Evolutionary conservation across 1,140 invertebrate species (phyloP), one percentile per base, ranked within the genome.

Genomic region (Hormaphis cornu): DNA sequence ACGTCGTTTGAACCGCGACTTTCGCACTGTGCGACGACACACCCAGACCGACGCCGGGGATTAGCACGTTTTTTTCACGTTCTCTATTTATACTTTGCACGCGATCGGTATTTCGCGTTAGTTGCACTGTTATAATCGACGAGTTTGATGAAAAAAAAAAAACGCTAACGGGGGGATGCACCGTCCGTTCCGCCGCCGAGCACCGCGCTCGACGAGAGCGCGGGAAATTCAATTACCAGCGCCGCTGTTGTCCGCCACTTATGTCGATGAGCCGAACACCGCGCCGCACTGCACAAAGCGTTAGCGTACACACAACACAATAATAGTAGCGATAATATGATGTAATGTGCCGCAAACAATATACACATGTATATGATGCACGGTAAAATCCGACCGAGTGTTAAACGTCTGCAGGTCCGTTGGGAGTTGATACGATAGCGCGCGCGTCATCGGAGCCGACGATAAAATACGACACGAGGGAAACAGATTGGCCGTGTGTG

Each of bases 221-320:
- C 50, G 22, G 61, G 42, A 50, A 66, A 66, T 66, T 66, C 61
- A 66, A 66, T 66, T 66, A 66, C 61, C 24, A 50, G 61, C 20
- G 4, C 58, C 40, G 42, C 35, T 48, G 61, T 66, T 33, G 61
- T 30, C 42, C 44, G 30, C 61, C 61, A 66, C 61, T 66, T 66
- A 66, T 66, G 61, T 48, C 61, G 58, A 44, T 58, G 54, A 63
- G 40, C 40, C 40, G 58, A 61, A 44, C 40, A 7, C 37, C n/a
- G n/a, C n/a, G n/a, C n/a, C n/a, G n/a, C n/a, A n/a, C n/a, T n/a
- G n/a, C n/a, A n/a, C n/a, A n/a, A n/a, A n/a, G n/a, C n/a, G n/a
- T n/a, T n/a, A n/a, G 22, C 28, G 42, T 8, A 22, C 20, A 28
- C 46, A 30, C 1, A n/a, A 33, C 16, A 16, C 46, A 20, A 10